A percentile compares a stretch with the other conserved stretches of the same genome.
phyloP scores from a whole-genome alignment of 2,888 invertebrate species.

The Drosophila mettleri region DNA sequence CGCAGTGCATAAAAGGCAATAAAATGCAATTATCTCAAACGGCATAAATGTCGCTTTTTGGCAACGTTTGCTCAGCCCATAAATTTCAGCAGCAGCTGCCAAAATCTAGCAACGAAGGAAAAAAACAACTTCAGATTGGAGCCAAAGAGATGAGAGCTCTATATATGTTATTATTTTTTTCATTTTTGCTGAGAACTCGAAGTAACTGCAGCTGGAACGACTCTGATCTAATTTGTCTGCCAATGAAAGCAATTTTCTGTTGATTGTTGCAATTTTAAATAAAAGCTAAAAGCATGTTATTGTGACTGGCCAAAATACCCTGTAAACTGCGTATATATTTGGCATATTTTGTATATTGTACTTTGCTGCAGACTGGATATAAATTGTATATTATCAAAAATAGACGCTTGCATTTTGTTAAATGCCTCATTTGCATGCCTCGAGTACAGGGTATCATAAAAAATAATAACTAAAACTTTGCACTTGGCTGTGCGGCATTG shows the following conservation, averaged over 20 bases:
- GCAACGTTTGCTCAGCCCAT: constrained; percentile 70
- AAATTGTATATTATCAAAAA: not conserved
- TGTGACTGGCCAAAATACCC: constrained; percentile 17
- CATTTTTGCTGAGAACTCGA: constrained; percentile 4
- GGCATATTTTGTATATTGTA: not conserved
- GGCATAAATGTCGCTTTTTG: constrained; percentile 77
- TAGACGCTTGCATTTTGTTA: not conserved
- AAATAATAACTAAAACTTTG: constrained; percentile 24
- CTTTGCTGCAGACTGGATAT: not conserved
- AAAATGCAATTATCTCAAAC: constrained; percentile 79
- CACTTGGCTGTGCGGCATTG: constrained; percentile 25
- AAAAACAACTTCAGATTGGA: constrained; percentile 22
- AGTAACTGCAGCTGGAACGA: constrained; percentile 37
- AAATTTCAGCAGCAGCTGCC: constrained; percentile 67
- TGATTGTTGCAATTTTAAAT: constrained; percentile 61
- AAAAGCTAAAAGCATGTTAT: too few relatives aligned
- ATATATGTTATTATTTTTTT: not conserved
- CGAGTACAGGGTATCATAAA: constrained; percentile 22
- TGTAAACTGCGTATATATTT: not conserved
- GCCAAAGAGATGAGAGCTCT: constrained; percentile 21
- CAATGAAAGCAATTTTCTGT: constrained; percentile 64
- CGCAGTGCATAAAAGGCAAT: constrained; percentile 74
- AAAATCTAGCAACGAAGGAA: constrained; percentile 38
- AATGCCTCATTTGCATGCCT: not conserved
- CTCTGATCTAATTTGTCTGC: constrained; percentile 73